A percentile compares a stretch with the other conserved stretches of the same genome.
phyloP scores from a whole-genome alignment of 2,797 vertebrate species.

The Dicrostonyx torquatus region DNA sequence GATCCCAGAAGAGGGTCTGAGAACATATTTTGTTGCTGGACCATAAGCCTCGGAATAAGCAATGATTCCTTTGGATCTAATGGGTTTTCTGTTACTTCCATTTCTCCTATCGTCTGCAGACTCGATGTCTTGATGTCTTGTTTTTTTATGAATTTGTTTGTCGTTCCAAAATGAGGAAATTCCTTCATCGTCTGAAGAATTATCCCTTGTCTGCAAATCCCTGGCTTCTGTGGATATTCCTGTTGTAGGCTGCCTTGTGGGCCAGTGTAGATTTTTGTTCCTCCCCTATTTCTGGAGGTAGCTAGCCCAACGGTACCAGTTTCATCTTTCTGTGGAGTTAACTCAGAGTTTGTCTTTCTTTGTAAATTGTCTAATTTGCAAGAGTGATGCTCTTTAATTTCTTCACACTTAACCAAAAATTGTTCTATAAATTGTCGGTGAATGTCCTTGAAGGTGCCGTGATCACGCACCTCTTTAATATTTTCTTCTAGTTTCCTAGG shows the following conservation, averaged over 20 bases:
- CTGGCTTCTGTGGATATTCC: not conserved
- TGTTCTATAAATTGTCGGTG: not conserved
- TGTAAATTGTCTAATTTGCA: not conserved
- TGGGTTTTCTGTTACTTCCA: not conserved
- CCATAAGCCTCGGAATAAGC: not conserved
- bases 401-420: not conserved
- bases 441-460: not conserved
- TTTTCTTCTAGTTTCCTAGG: not conserved
- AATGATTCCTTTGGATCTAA: not conserved
- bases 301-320: not conserved
- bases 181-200: not conserved
- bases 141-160: not conserved
- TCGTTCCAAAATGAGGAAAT: not conserved
- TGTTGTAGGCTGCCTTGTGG: not conserved
- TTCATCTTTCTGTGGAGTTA: not conserved
- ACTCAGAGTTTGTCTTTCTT: not conserved
- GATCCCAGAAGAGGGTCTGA: not conserved
- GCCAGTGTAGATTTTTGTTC: not conserved
- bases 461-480: not conserved
- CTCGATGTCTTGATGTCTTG: not conserved
- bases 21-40: not conserved
- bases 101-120: not conserved
- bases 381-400: not conserved
- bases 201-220: not conserved
- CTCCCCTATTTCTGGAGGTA: not conserved